phyloP scores from a whole-genome alignment of 2,888 invertebrate genomes.

The Aporophyla nigra region DNA sequence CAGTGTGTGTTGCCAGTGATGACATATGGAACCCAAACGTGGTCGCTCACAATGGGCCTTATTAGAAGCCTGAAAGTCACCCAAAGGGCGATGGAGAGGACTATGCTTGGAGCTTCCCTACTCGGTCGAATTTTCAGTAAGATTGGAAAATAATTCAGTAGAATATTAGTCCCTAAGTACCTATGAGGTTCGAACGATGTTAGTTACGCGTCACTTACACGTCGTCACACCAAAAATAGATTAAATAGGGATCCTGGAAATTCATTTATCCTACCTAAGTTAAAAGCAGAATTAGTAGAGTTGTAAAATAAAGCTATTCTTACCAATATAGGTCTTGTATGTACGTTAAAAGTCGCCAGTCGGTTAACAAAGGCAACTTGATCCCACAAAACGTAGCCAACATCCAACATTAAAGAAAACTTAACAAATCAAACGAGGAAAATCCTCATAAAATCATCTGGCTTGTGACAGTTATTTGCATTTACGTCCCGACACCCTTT shows the following conservation, averaged over 20 bases:
- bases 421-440: constrained; percentile 48
- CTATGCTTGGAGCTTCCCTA: too few species aligned
- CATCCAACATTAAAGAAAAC: constrained; percentile 24
- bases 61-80: too few species aligned
- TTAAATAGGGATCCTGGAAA: background rate
- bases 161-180: background rate
- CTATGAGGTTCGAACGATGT: background rate
- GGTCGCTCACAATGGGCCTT: too few species aligned
- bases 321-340: background rate
- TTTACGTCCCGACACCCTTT: constrained; percentile 58
- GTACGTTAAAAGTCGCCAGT: background rate
- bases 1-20: too few species aligned
- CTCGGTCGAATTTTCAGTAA: too few species aligned
- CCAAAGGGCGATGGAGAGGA: too few species aligned
- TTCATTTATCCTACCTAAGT: too few species aligned
- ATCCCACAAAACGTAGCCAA: background rate
- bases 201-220: too few species aligned
- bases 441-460: constrained; percentile 54
- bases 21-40: too few species aligned
- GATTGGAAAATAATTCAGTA: background rate
- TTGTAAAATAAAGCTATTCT: background rate
- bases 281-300: too few species aligned
- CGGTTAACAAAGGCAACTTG: background rate
- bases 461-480: constrained; percentile 61
- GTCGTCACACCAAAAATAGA: background rate